Conservation (phyloP, 2,888 invertebrate species). For the Mythimna pallens region DNA sequence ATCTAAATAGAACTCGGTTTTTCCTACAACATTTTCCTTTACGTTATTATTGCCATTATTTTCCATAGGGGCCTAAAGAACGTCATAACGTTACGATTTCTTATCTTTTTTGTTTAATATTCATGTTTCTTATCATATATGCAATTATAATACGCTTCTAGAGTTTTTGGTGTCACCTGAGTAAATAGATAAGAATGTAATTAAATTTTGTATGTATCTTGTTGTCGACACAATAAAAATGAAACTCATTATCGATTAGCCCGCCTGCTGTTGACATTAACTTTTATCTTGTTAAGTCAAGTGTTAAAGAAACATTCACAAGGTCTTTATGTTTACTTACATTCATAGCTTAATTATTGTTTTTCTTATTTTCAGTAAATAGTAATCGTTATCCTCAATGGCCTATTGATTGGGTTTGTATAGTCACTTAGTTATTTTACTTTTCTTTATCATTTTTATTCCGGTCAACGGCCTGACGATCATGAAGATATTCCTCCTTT, state of each 20-base stretch:
- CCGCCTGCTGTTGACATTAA: slow-evolving; percentile 21
- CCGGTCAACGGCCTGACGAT: slow-evolving; percentile 20
- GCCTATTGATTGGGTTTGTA: slow-evolving; percentile 35
- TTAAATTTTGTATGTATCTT: not conserved
- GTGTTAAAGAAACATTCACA: slow-evolving; percentile 44
- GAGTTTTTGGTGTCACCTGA: slow-evolving; percentile 14
- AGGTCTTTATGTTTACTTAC: slow-evolving; percentile 21
- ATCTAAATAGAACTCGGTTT: slow-evolving; percentile 23
- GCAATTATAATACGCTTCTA: slow-evolving; percentile 31
- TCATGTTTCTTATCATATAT: not conserved
- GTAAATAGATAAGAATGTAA: slow-evolving; percentile 1
- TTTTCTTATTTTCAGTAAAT: slow-evolving; percentile 29
- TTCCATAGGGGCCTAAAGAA: slow-evolving; percentile 26
- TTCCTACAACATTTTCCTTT: slow-evolving; percentile 18
- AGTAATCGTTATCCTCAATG: slow-evolving; percentile 28
- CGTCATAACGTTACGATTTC: not conserved
- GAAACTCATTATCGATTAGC: not conserved
- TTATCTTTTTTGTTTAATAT: slow-evolving; percentile 34
- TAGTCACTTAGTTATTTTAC: slow-evolving; percentile 39
- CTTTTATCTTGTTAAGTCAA: slow-evolving; percentile 43
- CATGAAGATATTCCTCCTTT: slow-evolving; percentile 28
- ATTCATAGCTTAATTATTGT: slow-evolving; percentile 16
- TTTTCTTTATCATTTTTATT: slow-evolving; percentile 43
- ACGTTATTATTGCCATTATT: slow-evolving; percentile 15
- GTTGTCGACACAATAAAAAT: slow-evolving; percentile 12